Conservation (phyloP, 2,888 invertebrate species). For the Drosophila anomalata region DNA sequence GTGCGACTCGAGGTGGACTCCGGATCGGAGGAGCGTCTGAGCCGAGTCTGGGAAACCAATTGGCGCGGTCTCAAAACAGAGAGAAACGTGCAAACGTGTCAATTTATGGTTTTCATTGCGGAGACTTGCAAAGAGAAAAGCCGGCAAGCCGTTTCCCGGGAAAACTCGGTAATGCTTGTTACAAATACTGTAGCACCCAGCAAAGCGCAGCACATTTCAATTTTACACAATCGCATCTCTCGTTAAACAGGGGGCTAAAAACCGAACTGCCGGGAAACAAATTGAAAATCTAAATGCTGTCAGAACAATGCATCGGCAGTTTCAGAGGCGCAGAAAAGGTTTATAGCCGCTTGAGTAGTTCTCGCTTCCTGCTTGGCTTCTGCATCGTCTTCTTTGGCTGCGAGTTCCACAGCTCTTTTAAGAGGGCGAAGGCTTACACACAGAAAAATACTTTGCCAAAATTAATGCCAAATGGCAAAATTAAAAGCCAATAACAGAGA, state of each 20-base stretch:
- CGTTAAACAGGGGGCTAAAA: background rate
- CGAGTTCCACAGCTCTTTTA: constrained; percentile 1
- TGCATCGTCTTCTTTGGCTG: background rate
- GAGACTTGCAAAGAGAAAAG: constrained; percentile 41
- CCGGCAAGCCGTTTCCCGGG: constrained; percentile 35
- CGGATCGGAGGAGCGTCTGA: constrained; percentile 18
- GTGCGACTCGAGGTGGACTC: constrained; percentile 4
- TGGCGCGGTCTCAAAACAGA: constrained; percentile 26
- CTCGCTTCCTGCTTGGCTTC: constrained; percentile 31
- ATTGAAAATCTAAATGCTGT: constrained; percentile 29
- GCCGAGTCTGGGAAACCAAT: constrained; percentile 35
- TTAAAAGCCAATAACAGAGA: background rate
- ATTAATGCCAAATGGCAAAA: too few relatives aligned
- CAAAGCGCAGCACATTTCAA: constrained; percentile 23
- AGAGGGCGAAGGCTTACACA: constrained; percentile 28
- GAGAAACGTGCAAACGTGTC: constrained; percentile 51
- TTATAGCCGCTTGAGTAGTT: constrained; percentile 56
- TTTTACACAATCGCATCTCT: constrained; percentile 13
- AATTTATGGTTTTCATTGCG: constrained; percentile 49
- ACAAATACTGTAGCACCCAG: constrained; percentile 21
- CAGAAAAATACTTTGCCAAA: background rate
- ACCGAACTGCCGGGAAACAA: constrained; percentile 9
- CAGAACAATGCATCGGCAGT: constrained; percentile 42
- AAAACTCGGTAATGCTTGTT: constrained; percentile 23
- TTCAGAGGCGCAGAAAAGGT: constrained; percentile 40